Percentiles rank a stretch among this genome's conserved stretches.
Conservation (phyloP, 1,140 invertebrate species). For the Cylas formicarius region DNA sequence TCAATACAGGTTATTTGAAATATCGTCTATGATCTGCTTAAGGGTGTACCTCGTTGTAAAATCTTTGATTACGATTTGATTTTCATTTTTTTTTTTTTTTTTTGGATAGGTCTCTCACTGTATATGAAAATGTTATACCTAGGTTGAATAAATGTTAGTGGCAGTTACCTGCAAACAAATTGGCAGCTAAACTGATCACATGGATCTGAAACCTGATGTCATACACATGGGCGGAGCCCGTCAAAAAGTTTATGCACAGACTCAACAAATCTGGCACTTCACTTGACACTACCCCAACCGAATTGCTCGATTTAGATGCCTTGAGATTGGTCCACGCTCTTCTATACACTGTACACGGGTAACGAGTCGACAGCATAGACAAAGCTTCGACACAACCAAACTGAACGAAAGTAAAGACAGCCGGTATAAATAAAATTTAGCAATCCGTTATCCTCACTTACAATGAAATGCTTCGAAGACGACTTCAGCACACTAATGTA, state of each 20-base stretch:
- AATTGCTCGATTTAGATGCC: constrained; percentile 3
- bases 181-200: constrained; percentile 54
- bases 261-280: constrained; percentile 29
- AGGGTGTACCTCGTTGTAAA: too few relatives aligned
- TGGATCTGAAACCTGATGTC: constrained; percentile 59
- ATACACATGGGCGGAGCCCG: constrained; percentile 51
- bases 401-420: constrained; percentile 20
- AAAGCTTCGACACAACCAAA: constrained; percentile 51
- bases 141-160: too few relatives aligned
- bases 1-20: too few relatives aligned
- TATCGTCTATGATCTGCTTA: too few relatives aligned
- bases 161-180: constrained; percentile 55
- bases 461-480: constrained; percentile 55
- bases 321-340: constrained; percentile 43
- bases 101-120: too few relatives aligned
- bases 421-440: constrained; percentile 2
- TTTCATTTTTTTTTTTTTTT: too few relatives aligned
- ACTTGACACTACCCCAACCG: constrained; percentile 2
- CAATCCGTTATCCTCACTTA: constrained; percentile 42
- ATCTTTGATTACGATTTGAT: too few relatives aligned
- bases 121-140: too few relatives aligned
- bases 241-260: constrained; percentile 48
- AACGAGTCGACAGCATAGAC: constrained; percentile 43
- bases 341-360: constrained; percentile 45
- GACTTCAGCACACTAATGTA: constrained; percentile 47